A percentile compares a stretch with the other conserved stretches of the same genome.
These are phyloP conservation scores for Mythimna albipuncta DNA, from an alignment of 2,888 invertebrate species.

Conservation along the genomic window DNA sequence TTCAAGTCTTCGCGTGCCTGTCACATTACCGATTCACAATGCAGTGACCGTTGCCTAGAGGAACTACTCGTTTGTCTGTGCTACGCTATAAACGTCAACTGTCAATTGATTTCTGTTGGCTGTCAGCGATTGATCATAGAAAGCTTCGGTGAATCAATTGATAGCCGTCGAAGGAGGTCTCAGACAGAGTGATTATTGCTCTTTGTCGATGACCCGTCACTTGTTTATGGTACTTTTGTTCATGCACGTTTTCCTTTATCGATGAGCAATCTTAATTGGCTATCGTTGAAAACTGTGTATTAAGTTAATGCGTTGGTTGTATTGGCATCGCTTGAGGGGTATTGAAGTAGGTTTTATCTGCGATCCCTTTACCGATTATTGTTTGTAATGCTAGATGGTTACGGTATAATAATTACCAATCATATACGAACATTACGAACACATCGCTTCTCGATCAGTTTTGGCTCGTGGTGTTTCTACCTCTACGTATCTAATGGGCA, in stretches of 20 bases:
- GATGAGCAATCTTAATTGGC: slow-evolving; percentile 27
- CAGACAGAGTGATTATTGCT: slow-evolving; percentile 37
- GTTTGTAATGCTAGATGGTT: neutral
- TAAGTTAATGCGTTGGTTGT: slow-evolving; percentile 23
- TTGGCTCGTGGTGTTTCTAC: neutral
- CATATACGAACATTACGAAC: neutral
- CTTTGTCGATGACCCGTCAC: slow-evolving; percentile 43
- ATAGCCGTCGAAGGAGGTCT: slow-evolving; percentile 35
- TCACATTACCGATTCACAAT: slow-evolving; percentile 34
- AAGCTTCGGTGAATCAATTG: slow-evolving; percentile 44
- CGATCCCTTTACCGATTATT: neutral
- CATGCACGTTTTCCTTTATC: slow-evolving; percentile 33
- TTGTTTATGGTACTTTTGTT: slow-evolving; percentile 36
- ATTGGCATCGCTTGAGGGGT: slow-evolving; percentile 2
- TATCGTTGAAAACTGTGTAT: slow-evolving; percentile 24
- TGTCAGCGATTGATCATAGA: slow-evolving; percentile 43
- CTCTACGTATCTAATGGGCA: no score
- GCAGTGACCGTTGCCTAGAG: slow-evolving; percentile 17
- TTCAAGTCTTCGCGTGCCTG: slow-evolving; percentile 12
- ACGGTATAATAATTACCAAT: neutral
- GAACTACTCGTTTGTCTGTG: slow-evolving; percentile 36
- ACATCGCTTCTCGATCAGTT: neutral
- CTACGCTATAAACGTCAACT: slow-evolving; percentile 31
- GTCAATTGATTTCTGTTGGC: slow-evolving; percentile 27
- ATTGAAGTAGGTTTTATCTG: neutral